Evolutionary conservation across 2,888 invertebrate genomes (phyloP), one percentile per base, ranked within the genome.

Genomic region (Criorhina ranunculi): DNA sequence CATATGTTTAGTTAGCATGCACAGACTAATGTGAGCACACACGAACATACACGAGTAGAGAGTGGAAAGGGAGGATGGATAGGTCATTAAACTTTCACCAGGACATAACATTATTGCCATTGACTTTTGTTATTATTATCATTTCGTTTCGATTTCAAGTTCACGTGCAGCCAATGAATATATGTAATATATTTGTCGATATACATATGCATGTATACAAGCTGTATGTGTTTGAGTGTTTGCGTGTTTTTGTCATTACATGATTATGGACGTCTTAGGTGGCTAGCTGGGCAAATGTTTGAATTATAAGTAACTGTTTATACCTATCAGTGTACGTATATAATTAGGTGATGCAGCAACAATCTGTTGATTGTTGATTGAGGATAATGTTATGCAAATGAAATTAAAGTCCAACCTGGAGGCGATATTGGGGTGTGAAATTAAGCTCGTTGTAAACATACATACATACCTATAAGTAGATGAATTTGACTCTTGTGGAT

Each of bases 1-100:
- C 85, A 85, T 80, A 85, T 83, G 80, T 85, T 85, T 85, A 85
- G 80, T 80, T 85, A 85, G 70, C 80, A 69, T 85, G 85, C 80
- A 70, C 80, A 85, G 70, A 70, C 75, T 75, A 76, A 57, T 66
- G 57, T 60, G 66, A 59, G 37, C 66, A 53, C 57, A 85, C 55
- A 59, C 72, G 37, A 53, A 55, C 55, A 73, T 57, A 31, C 17
- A 29, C 5, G 29, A 4, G n/a, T 7, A 2, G 15, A 5, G 29
- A 29, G 60, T 17, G 15, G 31, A 5, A 7, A 33, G 64, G 49
- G 24, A 37, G 49, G 17, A 24, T 4, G 46, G 49, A 19, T 31
- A 81, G 86, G 86, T 86, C 86, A 79, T 86, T 86, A 86, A 85
- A 86, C 86, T 86, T 86, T 86, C 85, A 86, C 81, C 76, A 86